A percentile compares a stretch with the other conserved stretches of the same genome.
These are phyloP conservation scores for Nesometra sesokonis DNA, from an alignment of 35 echinoderm and acorn worm species.

Conservation along the genomic window DNA sequence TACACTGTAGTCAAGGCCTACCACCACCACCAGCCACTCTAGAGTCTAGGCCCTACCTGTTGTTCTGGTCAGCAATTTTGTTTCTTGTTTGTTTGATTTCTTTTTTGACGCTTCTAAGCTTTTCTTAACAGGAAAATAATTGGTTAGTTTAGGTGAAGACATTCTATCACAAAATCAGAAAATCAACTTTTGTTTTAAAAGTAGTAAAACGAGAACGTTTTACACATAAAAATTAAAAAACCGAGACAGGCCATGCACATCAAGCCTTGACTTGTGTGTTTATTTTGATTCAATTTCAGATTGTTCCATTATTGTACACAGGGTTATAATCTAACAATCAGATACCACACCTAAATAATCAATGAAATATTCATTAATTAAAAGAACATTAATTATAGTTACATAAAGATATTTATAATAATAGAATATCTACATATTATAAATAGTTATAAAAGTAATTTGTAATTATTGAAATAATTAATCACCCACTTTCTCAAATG, in stretches of 20 bases:
- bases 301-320: not conserved
- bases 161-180: not conserved
- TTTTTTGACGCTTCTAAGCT: not conserved
- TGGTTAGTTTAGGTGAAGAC: not conserved
- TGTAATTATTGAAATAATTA: not conserved
- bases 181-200: too few relatives aligned
- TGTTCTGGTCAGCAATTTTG: not conserved
- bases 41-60: not conserved
- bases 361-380: too few relatives aligned
- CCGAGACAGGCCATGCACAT: not conserved
- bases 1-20: too few relatives aligned
- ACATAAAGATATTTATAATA: too few relatives aligned
- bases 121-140: not conserved
- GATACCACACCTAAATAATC: too few relatives aligned
- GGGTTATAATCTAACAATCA: not conserved
- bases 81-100: not conserved
- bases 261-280: not conserved
- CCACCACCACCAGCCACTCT: not conserved
- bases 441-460: not conserved
- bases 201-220: too few relatives aligned
- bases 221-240: not conserved
- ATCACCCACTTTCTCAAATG: not conserved
- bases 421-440: too few relatives aligned
- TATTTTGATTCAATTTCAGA: not conserved
- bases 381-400: too few relatives aligned